Base-by-base conservation (phyloP, 2,888 invertebrate genomes). In the Volucella bombylans region DNA sequence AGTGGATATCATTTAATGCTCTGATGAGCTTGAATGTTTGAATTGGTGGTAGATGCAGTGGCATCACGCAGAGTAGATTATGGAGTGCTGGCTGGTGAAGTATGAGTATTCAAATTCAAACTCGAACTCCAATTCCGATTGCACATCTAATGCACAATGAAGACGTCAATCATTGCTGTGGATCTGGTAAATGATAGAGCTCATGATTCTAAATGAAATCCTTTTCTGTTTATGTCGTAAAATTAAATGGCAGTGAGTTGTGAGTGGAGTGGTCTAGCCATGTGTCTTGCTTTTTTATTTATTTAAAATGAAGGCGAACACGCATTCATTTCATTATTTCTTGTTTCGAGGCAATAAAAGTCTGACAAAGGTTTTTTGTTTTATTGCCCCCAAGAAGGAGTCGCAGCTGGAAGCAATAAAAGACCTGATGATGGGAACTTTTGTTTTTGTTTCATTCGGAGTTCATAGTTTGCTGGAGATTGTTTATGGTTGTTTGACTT, bases 111-210 rank as follows among this genome's bases (percentile, higher is more conserved):
- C 31, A 31, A 31, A 31, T 31, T 4, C 1, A 1, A 31, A 31
- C 31, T 31, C 6, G 31, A 31, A 31, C 31, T 31, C 6, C 6
- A 31, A 31, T 31, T 6, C 31, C 6, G 31, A 31, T 74, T 83
- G 59, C 74, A 71, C 74, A 76, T 83, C 80, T 83, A 80, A 83
- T 83, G 83, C 83, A 83, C 79, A 80, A 74, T 74, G 74, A 83
- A 83, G 83, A 83, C 83, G 80, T 83, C 83, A 80, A 83, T 83
- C 83, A 83, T 14, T 64, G 15, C 31, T 31, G 50, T 47, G 23
- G 57, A 4, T 45, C 38, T 54, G 68, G 39, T 15, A 49, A 10
- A 47, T 23, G 50, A 12, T 14, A 49, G 50, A 10, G 41, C 14
- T 11, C 47, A 31, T 11, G 55, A 15, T 10, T 15, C 38, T 50